These are phyloP conservation scores for Brachirus orientalis DNA, from an alignment of 2,113 vertebrate genomes.

Conservation along the genomic window DNA sequence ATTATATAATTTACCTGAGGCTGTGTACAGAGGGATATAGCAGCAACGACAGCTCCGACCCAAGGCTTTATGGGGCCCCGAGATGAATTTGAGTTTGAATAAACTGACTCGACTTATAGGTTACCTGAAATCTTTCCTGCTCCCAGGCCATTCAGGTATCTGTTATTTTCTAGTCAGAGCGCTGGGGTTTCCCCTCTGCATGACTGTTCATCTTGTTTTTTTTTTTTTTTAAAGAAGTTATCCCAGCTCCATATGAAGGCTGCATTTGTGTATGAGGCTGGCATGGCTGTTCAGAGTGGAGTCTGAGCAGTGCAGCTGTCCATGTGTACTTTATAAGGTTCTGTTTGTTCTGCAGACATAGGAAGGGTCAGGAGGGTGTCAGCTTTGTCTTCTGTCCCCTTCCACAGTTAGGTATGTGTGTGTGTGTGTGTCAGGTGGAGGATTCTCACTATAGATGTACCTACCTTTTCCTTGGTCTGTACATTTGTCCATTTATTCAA, in stretches of 20 bases:
- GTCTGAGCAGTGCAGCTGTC: constrained; percentile 72
- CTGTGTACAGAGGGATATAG: no score
- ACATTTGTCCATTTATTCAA: constrained; percentile 8
- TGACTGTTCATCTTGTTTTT: constrained; percentile 31
- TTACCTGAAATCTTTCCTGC: no score
- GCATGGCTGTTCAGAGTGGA: constrained; percentile 60
- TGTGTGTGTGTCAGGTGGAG: constrained; percentile 60
- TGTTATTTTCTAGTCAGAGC: constrained; percentile 4
- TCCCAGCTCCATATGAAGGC: constrained; percentile 33
- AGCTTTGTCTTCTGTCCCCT: constrained; percentile 76
- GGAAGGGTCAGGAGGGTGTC: constrained; percentile 71
- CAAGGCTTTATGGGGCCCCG: no score
- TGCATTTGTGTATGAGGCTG: constrained; percentile 33
- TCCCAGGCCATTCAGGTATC: neutral
- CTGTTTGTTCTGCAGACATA: constrained; percentile 73
- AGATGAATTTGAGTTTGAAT: no score
- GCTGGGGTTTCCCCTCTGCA: neutral
- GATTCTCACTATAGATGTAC: constrained; percentile 68
- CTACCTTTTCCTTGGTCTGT: constrained; percentile 4
- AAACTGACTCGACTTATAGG: no score
- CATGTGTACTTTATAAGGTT: constrained; percentile 77
- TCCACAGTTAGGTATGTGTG: constrained; percentile 44
- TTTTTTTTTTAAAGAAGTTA: constrained; percentile 1
- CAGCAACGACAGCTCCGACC: no score
- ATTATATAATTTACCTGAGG: no score